Percentiles rank a stretch among this genome's conserved stretches.
phyloP scores from a whole-genome alignment of 2,113 vertebrate genomes.

The Sigmodon hispidus region DNA sequence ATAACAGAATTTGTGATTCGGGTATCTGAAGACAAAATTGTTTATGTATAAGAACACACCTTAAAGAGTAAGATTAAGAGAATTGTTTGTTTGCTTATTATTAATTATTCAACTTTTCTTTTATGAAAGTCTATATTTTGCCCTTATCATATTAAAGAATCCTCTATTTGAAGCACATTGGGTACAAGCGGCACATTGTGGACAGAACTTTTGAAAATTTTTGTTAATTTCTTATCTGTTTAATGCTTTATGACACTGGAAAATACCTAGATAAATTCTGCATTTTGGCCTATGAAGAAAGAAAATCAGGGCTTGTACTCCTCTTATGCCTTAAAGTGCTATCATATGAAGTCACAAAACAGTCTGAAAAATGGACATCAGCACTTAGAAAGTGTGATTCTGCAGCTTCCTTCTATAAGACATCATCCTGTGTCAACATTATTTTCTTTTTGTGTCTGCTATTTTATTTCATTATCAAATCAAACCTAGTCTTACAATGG shows the following conservation, averaged over 20 bases:
- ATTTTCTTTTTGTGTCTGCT: no score
- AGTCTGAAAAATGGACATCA: neutral
- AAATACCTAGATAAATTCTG: neutral
- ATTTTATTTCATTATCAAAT: neutral
- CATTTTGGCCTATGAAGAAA: neutral
- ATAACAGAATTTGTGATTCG: neutral
- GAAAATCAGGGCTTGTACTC: neutral
- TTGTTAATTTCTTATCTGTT: neutral
- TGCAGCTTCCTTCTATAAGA: neutral
- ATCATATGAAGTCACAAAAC: neutral
- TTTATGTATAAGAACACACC: neutral
- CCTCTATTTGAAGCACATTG: neutral
- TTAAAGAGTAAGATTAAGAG: neutral
- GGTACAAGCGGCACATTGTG: neutral
- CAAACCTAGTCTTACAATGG: neutral
- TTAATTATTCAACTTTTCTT: neutral
- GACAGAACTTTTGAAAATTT: neutral
- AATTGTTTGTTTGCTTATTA: neutral
- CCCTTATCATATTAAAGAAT: neutral
- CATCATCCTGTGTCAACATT: neutral
- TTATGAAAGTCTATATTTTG: neutral
- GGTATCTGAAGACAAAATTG: neutral
- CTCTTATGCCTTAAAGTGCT: neutral
- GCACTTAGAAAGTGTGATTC: neutral
- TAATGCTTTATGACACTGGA: neutral